phyloP scores from a whole-genome alignment of 2,113 vertebrate genomes.

The Edolisoma coerulescens region DNA sequence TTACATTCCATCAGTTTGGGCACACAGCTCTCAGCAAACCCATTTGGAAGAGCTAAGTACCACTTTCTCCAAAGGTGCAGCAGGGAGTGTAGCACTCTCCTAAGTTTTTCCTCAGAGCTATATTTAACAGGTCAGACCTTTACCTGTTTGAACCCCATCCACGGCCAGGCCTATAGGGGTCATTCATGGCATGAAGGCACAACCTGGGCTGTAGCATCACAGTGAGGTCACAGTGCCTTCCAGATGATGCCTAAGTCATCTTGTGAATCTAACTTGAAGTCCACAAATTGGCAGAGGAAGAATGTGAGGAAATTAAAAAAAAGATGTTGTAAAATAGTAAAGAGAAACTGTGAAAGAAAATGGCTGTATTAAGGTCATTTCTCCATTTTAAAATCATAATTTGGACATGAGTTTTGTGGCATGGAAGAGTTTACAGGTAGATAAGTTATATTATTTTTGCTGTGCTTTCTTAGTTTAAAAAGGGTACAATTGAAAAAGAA shows the following conservation, averaged over 20 bases:
- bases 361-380: background rate
- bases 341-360: background rate
- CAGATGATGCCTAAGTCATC: background rate
- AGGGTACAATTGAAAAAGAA: background rate
- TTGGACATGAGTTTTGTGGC: background rate
- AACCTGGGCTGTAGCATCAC: background rate
- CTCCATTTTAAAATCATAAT: background rate
- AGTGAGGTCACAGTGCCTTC: background rate
- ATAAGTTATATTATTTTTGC: background rate
- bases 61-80: background rate
- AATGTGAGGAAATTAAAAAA: background rate
- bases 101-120: background rate
- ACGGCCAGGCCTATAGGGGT: background rate
- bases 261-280: background rate
- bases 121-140: background rate
- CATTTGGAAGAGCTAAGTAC: background rate
- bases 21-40: background rate
- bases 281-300: background rate
- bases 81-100: background rate
- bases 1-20: background rate
- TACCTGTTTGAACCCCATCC: background rate
- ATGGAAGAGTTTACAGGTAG: background rate
- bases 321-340: background rate
- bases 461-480: background rate
- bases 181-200: background rate